phyloP scores from a whole-genome alignment of 2,888 invertebrate genomes.

The Rhagonycha lutea region DNA sequence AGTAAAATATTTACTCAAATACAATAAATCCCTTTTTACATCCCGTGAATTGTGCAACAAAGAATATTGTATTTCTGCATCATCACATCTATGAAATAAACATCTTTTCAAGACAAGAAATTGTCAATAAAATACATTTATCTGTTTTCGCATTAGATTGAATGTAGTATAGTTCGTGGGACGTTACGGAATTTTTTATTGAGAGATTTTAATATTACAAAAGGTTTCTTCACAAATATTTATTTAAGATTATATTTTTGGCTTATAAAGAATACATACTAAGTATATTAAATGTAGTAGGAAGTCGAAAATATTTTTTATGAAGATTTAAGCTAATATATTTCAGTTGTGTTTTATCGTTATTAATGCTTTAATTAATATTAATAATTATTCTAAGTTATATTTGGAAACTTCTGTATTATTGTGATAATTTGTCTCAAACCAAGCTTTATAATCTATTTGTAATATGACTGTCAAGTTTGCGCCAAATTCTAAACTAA shows the following conservation, averaged over 20 bases:
- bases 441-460: not conserved
- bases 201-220: slow-evolving; percentile 8
- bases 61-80: slow-evolving; percentile 14
- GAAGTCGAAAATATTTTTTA: not conserved
- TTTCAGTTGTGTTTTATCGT: not conserved
- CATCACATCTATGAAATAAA: slow-evolving; percentile 21
- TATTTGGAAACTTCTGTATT: not conserved
- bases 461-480: slow-evolving; percentile 2
- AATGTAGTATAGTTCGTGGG: slow-evolving; percentile 4
- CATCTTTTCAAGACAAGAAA: slow-evolving; percentile 17
- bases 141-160: slow-evolving; percentile 16
- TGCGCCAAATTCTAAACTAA: slow-evolving; percentile 2
- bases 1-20: slow-evolving; percentile 8
- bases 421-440: not conserved
- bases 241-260: not conserved
- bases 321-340: not conserved
- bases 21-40: slow-evolving; percentile 1
- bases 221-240: not conserved
- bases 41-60: slow-evolving; percentile 11
- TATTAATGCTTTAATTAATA: not conserved
- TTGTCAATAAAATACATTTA: slow-evolving; percentile 22
- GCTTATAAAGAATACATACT: not conserved
- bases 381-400: slow-evolving; percentile 1
- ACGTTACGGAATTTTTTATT: slow-evolving; percentile 7
- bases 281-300: not conserved